phyloP scores from a whole-genome alignment of 1,140 invertebrate genomes.

The Trachymyrmex septentrionalis region DNA sequence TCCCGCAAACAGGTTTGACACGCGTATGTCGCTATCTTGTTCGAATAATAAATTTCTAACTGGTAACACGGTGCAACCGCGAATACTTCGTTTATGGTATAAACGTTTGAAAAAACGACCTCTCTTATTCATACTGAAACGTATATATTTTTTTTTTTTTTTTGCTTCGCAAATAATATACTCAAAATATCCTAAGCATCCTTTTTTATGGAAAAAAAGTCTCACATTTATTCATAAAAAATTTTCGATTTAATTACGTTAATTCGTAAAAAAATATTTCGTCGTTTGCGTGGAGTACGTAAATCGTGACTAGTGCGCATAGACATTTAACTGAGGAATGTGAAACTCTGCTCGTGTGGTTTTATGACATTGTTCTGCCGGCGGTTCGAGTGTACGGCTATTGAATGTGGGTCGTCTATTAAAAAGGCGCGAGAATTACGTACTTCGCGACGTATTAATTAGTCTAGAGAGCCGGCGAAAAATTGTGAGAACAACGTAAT shows the following conservation, averaged over 20 bases:
- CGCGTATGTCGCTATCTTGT: conserved; percentile 43
- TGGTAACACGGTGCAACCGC: conserved; percentile 32
- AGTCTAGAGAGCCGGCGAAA: conserved; percentile 8
- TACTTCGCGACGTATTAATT: conserved; percentile 55
- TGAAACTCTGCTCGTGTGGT: conserved; percentile 30
- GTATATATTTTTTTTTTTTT: conserved; percentile 1
- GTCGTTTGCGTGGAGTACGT: conserved; percentile 14
- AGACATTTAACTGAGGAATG: conserved; percentile 54
- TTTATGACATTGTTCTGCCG: conserved; percentile 59
- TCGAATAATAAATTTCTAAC: conserved; percentile 58
- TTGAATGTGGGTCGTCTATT: conserved; percentile 54
- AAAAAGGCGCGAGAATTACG: conserved; percentile 57
- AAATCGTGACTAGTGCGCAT: conserved; percentile 14
- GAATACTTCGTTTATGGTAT: conserved; percentile 5
- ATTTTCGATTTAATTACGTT: conserved; percentile 23
- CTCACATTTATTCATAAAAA: conserved; percentile 18
- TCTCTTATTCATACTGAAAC: background rate
- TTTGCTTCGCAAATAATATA: background rate
- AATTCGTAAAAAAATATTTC: conserved; percentile 23
- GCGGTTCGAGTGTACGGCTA: conserved; percentile 24
- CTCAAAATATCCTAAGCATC: background rate
- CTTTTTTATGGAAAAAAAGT: background rate
- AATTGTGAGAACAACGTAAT: conserved; percentile 10
- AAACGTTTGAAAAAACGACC: conserved; percentile 24
- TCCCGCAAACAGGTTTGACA: conserved; percentile 48